A percentile compares a stretch with the other conserved stretches of the same genome.
Conservation (phyloP, 1,140 invertebrate genomes). For the Yoshiicerus persimilis region DNA sequence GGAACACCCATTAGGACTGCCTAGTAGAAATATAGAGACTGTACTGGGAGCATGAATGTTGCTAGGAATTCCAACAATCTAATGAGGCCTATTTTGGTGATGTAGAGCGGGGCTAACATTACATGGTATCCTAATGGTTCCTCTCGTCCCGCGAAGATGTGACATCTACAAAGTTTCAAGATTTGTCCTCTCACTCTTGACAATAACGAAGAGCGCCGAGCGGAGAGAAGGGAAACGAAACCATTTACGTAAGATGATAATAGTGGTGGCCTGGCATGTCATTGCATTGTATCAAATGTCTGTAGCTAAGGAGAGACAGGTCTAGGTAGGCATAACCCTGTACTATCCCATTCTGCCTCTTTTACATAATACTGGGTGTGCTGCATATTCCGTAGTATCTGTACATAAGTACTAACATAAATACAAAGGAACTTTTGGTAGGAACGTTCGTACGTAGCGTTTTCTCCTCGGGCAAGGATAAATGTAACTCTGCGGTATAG, state of each 20-base stretch:
- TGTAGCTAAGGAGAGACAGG: too few relatives aligned
- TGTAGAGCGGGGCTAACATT: background rate
- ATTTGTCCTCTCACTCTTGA: constrained; percentile 9
- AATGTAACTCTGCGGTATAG: background rate
- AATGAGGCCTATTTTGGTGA: constrained; percentile 13
- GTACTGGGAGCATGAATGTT: background rate
- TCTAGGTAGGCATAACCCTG: too few relatives aligned
- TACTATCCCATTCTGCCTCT: background rate
- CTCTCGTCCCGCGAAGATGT: background rate
- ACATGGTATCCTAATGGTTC: background rate
- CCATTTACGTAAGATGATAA: background rate
- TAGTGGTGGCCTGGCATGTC: background rate
- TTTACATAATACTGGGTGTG: background rate
- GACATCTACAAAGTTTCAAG: constrained; percentile 18
- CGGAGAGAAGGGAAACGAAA: background rate
- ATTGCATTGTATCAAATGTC: background rate
- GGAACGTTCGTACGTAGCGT: background rate
- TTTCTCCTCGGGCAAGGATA: background rate
- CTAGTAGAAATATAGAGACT: background rate
- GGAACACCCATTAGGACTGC: constrained; percentile 9
- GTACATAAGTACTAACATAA: too few relatives aligned
- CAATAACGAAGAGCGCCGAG: background rate
- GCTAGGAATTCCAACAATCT: background rate
- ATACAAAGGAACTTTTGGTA: too few relatives aligned
- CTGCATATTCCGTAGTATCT: background rate